Evolutionary conservation across 1,140 invertebrate species (phyloP).

Genomic region (Conopomorpha cramerella): DNA sequence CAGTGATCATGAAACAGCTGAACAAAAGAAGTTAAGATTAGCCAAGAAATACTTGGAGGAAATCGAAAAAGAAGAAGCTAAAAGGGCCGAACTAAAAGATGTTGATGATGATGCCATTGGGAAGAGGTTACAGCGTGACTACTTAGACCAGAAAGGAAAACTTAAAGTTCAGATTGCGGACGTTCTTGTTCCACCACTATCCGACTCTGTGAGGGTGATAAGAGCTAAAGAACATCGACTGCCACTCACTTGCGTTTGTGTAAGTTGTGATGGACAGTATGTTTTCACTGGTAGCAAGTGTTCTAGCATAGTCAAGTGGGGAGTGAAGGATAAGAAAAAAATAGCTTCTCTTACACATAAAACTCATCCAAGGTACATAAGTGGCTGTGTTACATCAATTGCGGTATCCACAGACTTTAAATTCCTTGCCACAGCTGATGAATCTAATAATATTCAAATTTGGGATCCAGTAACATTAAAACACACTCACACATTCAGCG

Average conservation of each 20-base stretch:
- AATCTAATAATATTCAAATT: constrained; percentile 77
- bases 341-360: constrained; percentile 59
- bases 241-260: constrained; percentile 80
- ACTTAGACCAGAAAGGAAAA: constrained; percentile 82
- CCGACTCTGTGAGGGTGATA: constrained; percentile 56
- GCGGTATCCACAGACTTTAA: constrained; percentile 84
- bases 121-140: constrained; percentile 78
- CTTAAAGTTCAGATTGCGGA: constrained; percentile 76
- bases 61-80: constrained; percentile 80
- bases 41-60: constrained; percentile 88
- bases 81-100: constrained; percentile 69
- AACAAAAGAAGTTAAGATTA: constrained; percentile 86
- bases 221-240: constrained; percentile 76
- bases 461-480: constrained; percentile 81
- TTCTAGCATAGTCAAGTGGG: constrained; percentile 85
- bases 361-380: constrained; percentile 57
- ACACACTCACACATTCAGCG: constrained; percentile 80
- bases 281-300: constrained; percentile 89
- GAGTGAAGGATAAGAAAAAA: constrained; percentile 61
- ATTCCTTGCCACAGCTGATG: constrained; percentile 83
- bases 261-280: constrained; percentile 75
- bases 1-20: constrained; percentile 80
- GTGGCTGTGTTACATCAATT: constrained; percentile 67
- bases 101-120: constrained; percentile 71
- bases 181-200: constrained; percentile 59